Percentiles rank a stretch among this genome's conserved stretches.
These are phyloP conservation scores for Luperina testacea DNA, from an alignment of 2,888 invertebrate genomes.

Conservation along the genomic window DNA sequence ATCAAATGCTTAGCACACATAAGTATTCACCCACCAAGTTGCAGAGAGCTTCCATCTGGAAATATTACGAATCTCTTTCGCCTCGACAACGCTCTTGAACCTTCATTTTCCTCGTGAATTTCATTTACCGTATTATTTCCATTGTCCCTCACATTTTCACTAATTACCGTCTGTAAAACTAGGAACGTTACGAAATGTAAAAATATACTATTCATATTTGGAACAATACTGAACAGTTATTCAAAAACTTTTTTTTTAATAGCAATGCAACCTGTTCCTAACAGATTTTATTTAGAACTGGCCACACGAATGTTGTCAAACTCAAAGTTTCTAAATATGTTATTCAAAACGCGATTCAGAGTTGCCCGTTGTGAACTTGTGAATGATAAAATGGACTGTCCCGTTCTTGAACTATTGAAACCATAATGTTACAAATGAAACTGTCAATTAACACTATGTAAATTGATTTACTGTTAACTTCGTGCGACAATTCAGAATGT, in stretches of 20 bases:
- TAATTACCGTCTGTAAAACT: constrained; percentile 69
- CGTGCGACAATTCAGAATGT: constrained; percentile 57
- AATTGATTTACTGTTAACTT: constrained; percentile 83
- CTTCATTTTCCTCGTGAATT: constrained; percentile 71
- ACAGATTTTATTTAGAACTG: constrained; percentile 54
- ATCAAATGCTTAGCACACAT: constrained; percentile 63
- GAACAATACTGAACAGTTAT: constrained; percentile 37
- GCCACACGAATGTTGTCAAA: constrained; percentile 45
- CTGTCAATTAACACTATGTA: constrained; percentile 85
- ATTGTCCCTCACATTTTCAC: constrained; percentile 71
- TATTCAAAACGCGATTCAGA: constrained; percentile 60
- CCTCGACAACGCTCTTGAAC: constrained; percentile 84
- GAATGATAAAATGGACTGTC: constrained; percentile 79
- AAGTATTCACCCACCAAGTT: constrained; percentile 87
- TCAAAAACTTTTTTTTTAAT: constrained; percentile 49
- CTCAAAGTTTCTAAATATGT: constrained; percentile 61
- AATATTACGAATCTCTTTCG: constrained; percentile 90
- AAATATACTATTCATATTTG: constrained; percentile 58
- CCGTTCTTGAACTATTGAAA: constrained; percentile 67
- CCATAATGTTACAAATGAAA: constrained; percentile 80
- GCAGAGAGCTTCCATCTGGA: constrained; percentile 91
- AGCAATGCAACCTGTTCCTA: constrained; percentile 49
- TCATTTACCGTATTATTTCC: constrained; percentile 70
- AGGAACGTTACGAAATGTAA: constrained; percentile 63
- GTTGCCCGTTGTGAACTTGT: constrained; percentile 73